Evolutionary conservation across 2,113 vertebrate genomes (phyloP).

Genomic region (Coregonus clupeaformis): DNA sequence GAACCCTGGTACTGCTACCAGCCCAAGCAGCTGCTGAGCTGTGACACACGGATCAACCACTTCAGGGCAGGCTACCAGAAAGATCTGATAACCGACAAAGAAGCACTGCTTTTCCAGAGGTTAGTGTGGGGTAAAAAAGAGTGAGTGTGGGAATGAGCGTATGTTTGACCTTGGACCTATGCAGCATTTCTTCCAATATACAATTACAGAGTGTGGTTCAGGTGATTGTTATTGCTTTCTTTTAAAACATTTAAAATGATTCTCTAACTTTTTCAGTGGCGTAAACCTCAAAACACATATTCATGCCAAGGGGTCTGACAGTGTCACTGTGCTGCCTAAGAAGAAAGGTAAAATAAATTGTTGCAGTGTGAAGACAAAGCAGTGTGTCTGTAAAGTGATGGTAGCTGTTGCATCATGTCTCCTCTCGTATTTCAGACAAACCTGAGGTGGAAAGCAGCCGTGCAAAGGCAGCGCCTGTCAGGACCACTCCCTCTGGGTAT

Average conservation of each 20-base stretch:
- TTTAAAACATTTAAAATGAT: not conserved
- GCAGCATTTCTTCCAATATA: no score
- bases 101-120: constrained; percentile 90
- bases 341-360: constrained; percentile 72
- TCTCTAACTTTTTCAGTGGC: constrained; percentile 66
- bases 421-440: constrained; percentile 37
- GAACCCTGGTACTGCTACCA: no score
- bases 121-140: constrained; percentile 37
- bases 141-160: no score
- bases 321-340: constrained; percentile 79
- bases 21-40: no score
- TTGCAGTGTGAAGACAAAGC: not conserved
- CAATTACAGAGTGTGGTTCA: no score
- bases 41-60: no score
- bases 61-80: constrained; percentile 77
- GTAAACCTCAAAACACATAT: constrained; percentile 90
- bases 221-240: not conserved
- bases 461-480: constrained; percentile 34
- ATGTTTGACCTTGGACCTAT: no score
- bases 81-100: constrained; percentile 81
- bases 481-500: constrained; percentile 80
- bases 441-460: constrained; percentile 34
- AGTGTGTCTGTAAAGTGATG: not conserved
- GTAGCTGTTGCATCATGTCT: not conserved
- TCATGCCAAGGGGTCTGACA: constrained; percentile 79